Evolutionary conservation across 2,888 invertebrate genomes (phyloP).

Genomic region (Spatulosminthurus flaviceps): DNA sequence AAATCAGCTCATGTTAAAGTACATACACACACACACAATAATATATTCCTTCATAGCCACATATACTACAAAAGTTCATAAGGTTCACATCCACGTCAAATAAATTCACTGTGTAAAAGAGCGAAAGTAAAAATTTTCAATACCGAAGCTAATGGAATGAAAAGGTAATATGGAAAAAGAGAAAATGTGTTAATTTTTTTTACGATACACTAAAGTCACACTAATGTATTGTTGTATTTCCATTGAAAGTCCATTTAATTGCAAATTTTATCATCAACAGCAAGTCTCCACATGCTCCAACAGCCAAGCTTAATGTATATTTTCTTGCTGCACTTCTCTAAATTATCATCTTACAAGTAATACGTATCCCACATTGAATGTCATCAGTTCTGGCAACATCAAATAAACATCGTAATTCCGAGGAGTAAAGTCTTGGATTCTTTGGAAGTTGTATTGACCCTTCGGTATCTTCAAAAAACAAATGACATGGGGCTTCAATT

Average conservation of each 20-base stretch:
- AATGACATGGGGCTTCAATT: constrained; percentile 59
- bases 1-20: too few relatives aligned
- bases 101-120: not conserved
- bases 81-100: too few relatives aligned
- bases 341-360: constrained; percentile 61
- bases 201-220: not conserved
- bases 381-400: constrained; percentile 63
- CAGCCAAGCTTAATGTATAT: not conserved
- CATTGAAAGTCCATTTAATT: not conserved
- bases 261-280: not conserved
- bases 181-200: constrained; percentile 1
- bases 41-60: too few relatives aligned
- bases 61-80: not conserved
- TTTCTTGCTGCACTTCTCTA: not conserved
- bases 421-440: constrained; percentile 63
- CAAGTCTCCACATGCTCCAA: too few relatives aligned
- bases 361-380: constrained; percentile 63
- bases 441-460: constrained; percentile 64
- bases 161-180: constrained; percentile 1
- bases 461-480: constrained; percentile 58
- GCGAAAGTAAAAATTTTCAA: constrained; percentile 7
- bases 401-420: constrained; percentile 64
- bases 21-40: too few relatives aligned
- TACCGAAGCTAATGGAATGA: not conserved
- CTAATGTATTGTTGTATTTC: not conserved